Percentiles rank a stretch among this genome's conserved stretches.
phyloP scores from a whole-genome alignment of 2,888 invertebrate species.

The Palloptera scutellata region DNA sequence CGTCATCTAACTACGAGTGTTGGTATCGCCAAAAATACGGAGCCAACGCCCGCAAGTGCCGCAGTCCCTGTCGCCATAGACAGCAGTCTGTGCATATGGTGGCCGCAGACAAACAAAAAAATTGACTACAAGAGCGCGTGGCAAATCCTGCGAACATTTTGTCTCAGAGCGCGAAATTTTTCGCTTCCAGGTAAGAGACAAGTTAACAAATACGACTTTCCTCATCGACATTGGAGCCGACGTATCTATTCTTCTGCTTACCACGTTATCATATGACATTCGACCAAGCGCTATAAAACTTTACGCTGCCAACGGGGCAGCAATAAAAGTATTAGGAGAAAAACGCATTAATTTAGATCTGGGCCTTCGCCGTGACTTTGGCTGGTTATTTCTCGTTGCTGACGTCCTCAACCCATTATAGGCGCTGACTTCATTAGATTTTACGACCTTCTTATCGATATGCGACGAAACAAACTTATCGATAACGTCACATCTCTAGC shows the following conservation, averaged over 20 bases:
- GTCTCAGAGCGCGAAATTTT: not conserved
- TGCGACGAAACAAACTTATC: conserved; percentile 7
- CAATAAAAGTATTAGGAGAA: conserved; percentile 8
- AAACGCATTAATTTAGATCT: no score
- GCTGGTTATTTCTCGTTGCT: conserved; percentile 8
- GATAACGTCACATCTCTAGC: no score
- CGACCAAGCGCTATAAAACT: no score
- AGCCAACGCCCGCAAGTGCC: conserved; percentile 21
- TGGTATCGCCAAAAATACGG: conserved; percentile 14
- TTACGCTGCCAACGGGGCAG: conserved; percentile 10
- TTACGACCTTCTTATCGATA: conserved; percentile 10
- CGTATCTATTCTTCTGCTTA: no score
- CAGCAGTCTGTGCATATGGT: no score
- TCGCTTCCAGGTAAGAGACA: not conserved
- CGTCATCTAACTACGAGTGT: not conserved
- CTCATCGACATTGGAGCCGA: no score
- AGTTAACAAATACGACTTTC: conserved; percentile 11
- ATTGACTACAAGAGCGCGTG: conserved; percentile 2
- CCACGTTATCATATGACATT: no score
- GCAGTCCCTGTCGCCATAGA: conserved; percentile 25
- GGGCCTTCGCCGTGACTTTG: no score
- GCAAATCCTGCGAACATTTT: conserved; percentile 19
- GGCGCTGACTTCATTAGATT: conserved; percentile 10
- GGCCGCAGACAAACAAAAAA: conserved; percentile 26
- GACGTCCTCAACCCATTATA: no score